phyloP scores from a whole-genome alignment of 2,888 invertebrate genomes.

The Xylocampa areola region DNA sequence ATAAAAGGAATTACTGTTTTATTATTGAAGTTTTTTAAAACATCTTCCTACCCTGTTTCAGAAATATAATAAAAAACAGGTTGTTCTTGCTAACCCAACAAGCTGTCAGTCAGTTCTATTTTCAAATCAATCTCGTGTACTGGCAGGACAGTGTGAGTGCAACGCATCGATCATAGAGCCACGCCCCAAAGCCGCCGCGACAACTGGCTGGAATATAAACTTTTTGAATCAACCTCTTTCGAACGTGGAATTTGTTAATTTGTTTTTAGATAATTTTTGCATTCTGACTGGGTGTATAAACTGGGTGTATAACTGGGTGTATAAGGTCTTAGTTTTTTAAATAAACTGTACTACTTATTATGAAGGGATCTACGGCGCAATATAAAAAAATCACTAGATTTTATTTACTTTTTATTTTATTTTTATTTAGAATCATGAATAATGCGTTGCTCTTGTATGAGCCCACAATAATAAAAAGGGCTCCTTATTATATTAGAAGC shows the following conservation, averaged over 20 bases:
- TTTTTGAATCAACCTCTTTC: conserved; percentile 63
- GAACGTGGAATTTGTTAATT: conserved; percentile 60
- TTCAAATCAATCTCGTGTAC: conserved; percentile 57
- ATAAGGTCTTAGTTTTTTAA: no score
- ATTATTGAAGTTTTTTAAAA: not conserved
- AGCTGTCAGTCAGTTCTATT: conserved; percentile 60
- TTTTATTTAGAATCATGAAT: no score
- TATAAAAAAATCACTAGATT: no score
- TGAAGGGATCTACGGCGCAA: no score
- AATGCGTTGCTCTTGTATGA: no score
- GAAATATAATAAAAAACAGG: conserved; percentile 27
- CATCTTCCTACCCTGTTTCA: not conserved
- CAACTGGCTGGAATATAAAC: conserved; percentile 75
- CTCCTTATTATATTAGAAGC: no score
- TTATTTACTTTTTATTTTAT: no score
- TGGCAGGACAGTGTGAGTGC: conserved; percentile 55
- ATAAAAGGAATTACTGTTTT: not conserved
- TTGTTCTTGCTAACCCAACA: conserved; percentile 44
- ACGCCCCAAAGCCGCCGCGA: conserved; percentile 74
- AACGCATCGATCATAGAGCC: conserved; percentile 82
- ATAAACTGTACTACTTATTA: no score
- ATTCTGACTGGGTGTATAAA: conserved; percentile 21
- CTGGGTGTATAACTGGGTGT: no score
- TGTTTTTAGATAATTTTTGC: conserved; percentile 55
- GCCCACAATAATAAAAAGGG: no score